Evolutionary conservation across 2,888 invertebrate species (phyloP).

Genomic region (Drosophila testacea): DNA sequence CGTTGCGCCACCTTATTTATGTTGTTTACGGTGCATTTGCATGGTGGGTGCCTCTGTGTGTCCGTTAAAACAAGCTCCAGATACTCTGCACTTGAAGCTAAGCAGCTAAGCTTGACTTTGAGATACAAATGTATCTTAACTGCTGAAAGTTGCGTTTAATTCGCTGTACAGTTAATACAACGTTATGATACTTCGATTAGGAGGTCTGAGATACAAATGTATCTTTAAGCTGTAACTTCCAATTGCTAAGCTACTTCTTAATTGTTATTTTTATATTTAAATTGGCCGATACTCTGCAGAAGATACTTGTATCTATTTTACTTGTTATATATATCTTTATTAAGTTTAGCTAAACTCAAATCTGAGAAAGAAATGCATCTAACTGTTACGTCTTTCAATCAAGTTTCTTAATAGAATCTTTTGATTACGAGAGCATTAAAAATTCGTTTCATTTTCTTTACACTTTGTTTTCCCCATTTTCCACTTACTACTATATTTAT

Average conservation of each 20-base stretch:
- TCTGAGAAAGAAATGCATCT: no score
- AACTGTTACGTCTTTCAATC: not conserved
- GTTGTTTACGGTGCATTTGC: conserved; percentile 61
- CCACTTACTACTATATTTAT: conserved; percentile 14
- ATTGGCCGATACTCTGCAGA: no score
- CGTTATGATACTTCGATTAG: no score
- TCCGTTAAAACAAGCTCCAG: conserved; percentile 27
- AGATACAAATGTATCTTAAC: conserved; percentile 6
- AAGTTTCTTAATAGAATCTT: not conserved
- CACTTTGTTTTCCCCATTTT: conserved; percentile 18
- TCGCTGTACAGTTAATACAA: no score
- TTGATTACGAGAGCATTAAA: conserved; percentile 5
- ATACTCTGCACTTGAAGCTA: conserved; percentile 17
- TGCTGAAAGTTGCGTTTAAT: not conserved
- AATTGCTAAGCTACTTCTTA: no score
- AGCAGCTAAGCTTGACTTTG: not conserved
- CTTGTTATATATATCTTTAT: no score
- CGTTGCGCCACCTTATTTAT: conserved; percentile 54
- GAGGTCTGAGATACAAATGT: not conserved
- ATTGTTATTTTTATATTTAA: no score
- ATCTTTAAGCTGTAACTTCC: not conserved
- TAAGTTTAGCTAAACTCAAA: no score
- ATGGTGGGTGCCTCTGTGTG: conserved; percentile 42
- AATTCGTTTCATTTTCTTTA: conserved; percentile 7
- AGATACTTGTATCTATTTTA: no score